Evolutionary conservation across 2,888 invertebrate species (phyloP).

Genomic region (Nomada goodeniana): DNA sequence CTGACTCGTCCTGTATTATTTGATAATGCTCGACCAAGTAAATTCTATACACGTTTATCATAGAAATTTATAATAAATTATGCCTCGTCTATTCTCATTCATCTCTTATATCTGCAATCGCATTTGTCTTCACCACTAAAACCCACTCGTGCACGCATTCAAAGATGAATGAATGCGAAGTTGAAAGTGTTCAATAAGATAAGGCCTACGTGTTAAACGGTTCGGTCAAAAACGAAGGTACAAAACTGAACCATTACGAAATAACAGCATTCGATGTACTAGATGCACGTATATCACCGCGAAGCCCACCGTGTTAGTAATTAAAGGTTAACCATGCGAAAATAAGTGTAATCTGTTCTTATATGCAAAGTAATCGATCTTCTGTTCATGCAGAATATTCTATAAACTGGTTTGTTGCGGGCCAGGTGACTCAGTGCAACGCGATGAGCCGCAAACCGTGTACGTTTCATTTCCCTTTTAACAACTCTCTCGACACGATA

Average conservation of each 20-base stretch:
- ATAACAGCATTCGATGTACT: background rate
- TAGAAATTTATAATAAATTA: too few species aligned
- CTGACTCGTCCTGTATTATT: too few species aligned
- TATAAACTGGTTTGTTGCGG: slow-evolving; percentile 37
- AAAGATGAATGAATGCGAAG: too few species aligned
- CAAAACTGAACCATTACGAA: background rate
- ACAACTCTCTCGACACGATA: background rate
- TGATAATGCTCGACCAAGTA: too few species aligned
- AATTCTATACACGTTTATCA: too few species aligned
- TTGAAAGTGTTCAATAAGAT: too few species aligned
- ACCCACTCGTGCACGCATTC: too few species aligned
- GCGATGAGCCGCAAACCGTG: background rate
- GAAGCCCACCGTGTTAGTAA: background rate
- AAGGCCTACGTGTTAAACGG: background rate
- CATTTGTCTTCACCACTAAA: too few species aligned
- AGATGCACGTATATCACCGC: background rate
- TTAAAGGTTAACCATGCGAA: slow-evolving; percentile 18
- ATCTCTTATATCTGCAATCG: too few species aligned
- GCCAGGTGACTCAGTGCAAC: slow-evolving; percentile 22
- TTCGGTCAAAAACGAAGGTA: background rate
- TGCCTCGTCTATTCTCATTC: too few species aligned
- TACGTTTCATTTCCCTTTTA: slow-evolving; percentile 7
- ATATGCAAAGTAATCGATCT: slow-evolving; percentile 17
- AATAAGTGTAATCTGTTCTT: slow-evolving; percentile 12
- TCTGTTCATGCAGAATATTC: background rate